Percentiles rank a stretch among this genome's conserved stretches.
phyloP scores from a whole-genome alignment of 2,113 vertebrate genomes.

The Dissostichus mawsoni region DNA sequence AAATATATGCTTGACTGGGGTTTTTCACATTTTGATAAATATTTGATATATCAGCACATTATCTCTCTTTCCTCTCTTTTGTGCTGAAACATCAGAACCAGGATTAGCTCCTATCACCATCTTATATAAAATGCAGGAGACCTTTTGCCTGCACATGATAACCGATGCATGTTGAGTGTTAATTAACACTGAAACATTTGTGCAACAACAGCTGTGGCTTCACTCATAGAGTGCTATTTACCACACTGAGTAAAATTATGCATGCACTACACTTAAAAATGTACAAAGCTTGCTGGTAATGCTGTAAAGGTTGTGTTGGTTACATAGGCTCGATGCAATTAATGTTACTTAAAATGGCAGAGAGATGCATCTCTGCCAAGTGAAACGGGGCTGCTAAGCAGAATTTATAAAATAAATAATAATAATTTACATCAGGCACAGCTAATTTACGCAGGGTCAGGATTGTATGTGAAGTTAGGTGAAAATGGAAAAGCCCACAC shows the following conservation, averaged over 20 bases:
- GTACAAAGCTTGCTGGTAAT: slow-evolving; percentile 71
- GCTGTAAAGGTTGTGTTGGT: slow-evolving; percentile 71
- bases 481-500: slow-evolving; percentile 29
- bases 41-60: background rate
- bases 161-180: slow-evolving; percentile 12
- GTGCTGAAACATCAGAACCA: background rate
- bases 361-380: slow-evolving; percentile 50
- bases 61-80: background rate
- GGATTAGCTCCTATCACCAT: background rate
- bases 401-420: slow-evolving; percentile 8
- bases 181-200: slow-evolving; percentile 36
- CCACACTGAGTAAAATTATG: slow-evolving; percentile 76
- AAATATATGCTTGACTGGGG: background rate
- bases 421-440: slow-evolving; percentile 8
- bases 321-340: slow-evolving; percentile 67
- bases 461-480: slow-evolving; percentile 24
- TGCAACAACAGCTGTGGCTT: slow-evolving; percentile 22
- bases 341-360: slow-evolving; percentile 71
- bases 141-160: slow-evolving; percentile 4
- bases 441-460: slow-evolving; percentile 38
- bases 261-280: slow-evolving; percentile 75
- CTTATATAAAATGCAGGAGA: background rate
- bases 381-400: slow-evolving; percentile 39
- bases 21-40: background rate
- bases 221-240: slow-evolving; percentile 55